Base-by-base conservation (phyloP, 2,797 vertebrate genomes). In the Sebastes trivittatus region DNA sequence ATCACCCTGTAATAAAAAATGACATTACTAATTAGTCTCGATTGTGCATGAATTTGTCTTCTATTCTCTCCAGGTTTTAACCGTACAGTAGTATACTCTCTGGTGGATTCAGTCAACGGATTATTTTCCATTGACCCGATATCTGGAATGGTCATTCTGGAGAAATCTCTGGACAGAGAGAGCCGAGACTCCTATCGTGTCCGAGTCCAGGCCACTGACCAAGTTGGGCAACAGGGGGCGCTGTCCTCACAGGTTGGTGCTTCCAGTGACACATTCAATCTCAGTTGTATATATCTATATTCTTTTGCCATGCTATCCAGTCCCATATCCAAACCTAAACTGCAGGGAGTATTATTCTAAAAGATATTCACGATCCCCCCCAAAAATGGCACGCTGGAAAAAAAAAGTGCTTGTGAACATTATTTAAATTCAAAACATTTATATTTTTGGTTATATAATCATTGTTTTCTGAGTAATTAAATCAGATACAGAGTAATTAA, bases 101-200 rank as follows among this genome's bases (percentile, higher is more conserved):
- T 99, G 84, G 73, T 96, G 78, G 95, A 97, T 84, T 97, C 97
- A 11, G 96, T 96, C 74, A 93, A 94, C 4, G 97, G 97, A 0
- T 93, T 97, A 38, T 99, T 99, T 90, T 99, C 98, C 80, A 96
- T 99, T 49, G 96, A 98, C 42, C 95, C 97, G 0, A 86, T 94
- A 5, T 97, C 97, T 69, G 98, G 98, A 82, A 97, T 99, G 81
- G 87, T 99, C 72, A 93, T 87, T 56, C 89, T 99, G 75, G 97
- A 99, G 90, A 98, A 94, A 71, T 83, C 96, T 87, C 91, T 99
- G 88, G 98, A 99, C 94, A 95, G 98, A 78, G 98, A 99, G 74
- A 92, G 95, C 9, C 95, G 93, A 60, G 97, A 98, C 58, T 94
- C 96, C 0, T 98, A 98, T 82, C 94, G 88, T 1, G 82, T 99